phyloP scores from a whole-genome alignment of 2,113 vertebrate genomes.

The Melozone crissalis region DNA sequence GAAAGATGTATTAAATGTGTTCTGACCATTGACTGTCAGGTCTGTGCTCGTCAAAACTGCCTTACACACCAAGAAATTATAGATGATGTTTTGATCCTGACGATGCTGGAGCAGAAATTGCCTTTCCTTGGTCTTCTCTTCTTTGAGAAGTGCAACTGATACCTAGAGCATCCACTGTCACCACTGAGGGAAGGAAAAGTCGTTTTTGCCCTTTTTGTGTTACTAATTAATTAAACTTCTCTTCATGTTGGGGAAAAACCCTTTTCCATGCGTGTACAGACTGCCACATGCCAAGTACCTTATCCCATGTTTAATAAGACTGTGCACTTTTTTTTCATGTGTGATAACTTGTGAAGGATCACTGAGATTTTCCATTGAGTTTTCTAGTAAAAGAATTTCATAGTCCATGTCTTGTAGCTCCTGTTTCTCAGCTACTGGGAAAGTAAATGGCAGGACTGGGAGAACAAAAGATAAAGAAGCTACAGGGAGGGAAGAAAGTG shows the following conservation, averaged over 20 bases:
- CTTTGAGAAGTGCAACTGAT: not conserved
- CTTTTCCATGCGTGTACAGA: not conserved
- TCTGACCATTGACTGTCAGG: conserved; percentile 49
- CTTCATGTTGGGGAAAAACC: not conserved
- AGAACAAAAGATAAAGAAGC: not conserved
- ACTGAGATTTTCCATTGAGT: not conserved
- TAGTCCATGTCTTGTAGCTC: not conserved
- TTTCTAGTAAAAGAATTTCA: not conserved
- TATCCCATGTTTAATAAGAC: not conserved
- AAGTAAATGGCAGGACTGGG: not conserved
- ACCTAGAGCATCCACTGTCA: not conserved
- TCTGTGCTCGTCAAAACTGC: conserved; percentile 29
- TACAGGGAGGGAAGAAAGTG: not conserved
- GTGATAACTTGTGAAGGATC: not conserved
- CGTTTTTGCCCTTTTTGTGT: not conserved
- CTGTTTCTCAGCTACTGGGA: not conserved
- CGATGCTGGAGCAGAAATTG: not conserved
- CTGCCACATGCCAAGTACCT: not conserved
- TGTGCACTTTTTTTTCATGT: not conserved
- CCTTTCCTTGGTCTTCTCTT: not conserved
- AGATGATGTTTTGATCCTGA: not conserved
- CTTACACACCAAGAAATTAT: conserved; percentile 6
- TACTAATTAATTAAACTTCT: not conserved
- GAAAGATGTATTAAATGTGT: conserved; percentile 40
- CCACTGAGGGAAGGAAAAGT: not conserved